A percentile compares a stretch with the other conserved stretches of the same genome.
phyloP scores from a whole-genome alignment of 2,888 invertebrate genomes.

The Uloborus plumipes region DNA sequence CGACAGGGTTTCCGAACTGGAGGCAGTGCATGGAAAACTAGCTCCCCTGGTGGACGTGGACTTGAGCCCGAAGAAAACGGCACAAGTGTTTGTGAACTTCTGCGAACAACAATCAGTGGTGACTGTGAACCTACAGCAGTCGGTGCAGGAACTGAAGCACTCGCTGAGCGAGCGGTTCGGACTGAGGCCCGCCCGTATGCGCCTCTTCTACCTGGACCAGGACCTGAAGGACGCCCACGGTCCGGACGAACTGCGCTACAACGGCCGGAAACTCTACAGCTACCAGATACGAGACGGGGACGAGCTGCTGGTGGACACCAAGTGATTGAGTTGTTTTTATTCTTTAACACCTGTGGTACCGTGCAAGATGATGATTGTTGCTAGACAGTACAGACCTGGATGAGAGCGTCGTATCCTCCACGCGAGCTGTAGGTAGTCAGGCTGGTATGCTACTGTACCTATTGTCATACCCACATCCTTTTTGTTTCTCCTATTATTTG shows the following conservation, averaged over 20 bases:
- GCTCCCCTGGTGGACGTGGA: conserved; percentile 91
- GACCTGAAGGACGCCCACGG: conserved; percentile 72
- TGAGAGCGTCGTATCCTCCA: too few species aligned
- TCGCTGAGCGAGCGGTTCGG: conserved; percentile 82
- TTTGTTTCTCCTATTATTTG: too few species aligned
- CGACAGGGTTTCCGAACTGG: conserved; percentile 83
- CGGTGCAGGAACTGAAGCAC: conserved; percentile 78
- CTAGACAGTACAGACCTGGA: too few species aligned
- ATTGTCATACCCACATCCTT: too few species aligned
- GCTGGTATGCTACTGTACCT: too few species aligned
- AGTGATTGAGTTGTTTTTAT: conserved; percentile 49
- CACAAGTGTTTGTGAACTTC: conserved; percentile 86
- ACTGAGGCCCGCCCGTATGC: conserved; percentile 86
- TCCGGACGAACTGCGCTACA: conserved; percentile 86
- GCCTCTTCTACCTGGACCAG: conserved; percentile 90
- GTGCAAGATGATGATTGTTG: too few species aligned
- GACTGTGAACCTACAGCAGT: conserved; percentile 81
- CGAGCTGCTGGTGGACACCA: conserved; percentile 85
- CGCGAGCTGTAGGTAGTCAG: too few species aligned
- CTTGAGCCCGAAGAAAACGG: conserved; percentile 78
- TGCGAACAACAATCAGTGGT: conserved; percentile 73
- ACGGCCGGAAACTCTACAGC: conserved; percentile 89
- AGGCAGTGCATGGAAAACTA: conserved; percentile 87
- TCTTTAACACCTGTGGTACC: too few species aligned
- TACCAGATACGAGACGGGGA: conserved; percentile 91